Evolutionary conservation across 2,888 invertebrate species (phyloP), one percentile per base, ranked within the genome.

Genomic region (Oxyscelio sp.): DNA sequence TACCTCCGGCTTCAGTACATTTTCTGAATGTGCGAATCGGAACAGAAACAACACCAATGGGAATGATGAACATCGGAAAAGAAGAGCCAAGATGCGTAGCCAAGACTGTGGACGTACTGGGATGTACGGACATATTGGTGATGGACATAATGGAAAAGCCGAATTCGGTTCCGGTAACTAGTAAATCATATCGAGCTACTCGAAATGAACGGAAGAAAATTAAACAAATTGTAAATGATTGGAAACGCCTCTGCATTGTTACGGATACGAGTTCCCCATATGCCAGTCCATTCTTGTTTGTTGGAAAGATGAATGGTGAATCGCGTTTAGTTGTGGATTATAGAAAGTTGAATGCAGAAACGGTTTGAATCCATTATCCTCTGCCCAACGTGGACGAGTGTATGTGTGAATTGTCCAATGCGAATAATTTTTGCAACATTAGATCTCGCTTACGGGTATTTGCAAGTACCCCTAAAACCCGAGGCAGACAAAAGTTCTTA

Each of bases 211-310:
- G 71, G 8, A n/a, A 58, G n/a, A 45, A 22, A 1, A 56, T 70
- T 15, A 73, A 80, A 11, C 21, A 54, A 4, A 54, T 68, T 4
- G 54, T 68, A 0, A 11, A 40, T 1, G 66, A 68, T 11, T 85
- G 24, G n/a, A 56, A 31, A 17, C 1, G 8, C 1, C n/a, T 24
- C n/a, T 87, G 88, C 40, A 66, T 89, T 1, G 87, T 85, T 9
- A 78, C 59, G 2, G 88, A 89, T 13, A 89, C 87, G n/a, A 65
- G 8, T n/a, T 89, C 88, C 3, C 56, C 85, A 1, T 88, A 89
- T 65, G 75, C 87, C 0, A 85, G 83, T 40, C 88, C 89, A 13
- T 85, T 77, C 21, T 48, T 89, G 8, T 27, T 90, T 3, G 85
- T 87, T 0, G 65, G 34, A 4, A 89, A 89, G 24, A 83, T 71